Conservation (phyloP, 2,888 invertebrate species). For the Yponomeuta evonymella region DNA sequence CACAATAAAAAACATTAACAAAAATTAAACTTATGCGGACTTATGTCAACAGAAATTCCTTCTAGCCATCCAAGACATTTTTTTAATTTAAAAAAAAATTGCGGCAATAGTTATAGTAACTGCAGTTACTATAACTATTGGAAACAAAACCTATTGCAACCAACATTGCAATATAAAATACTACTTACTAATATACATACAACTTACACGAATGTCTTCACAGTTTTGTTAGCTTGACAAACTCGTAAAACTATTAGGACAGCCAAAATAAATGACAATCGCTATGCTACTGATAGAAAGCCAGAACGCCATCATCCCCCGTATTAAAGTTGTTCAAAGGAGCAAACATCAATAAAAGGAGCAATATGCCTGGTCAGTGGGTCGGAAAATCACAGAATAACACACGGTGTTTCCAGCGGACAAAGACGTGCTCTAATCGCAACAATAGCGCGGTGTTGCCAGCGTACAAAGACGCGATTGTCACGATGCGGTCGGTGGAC, state of each 20-base stretch:
- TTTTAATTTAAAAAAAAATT: too few relatives aligned
- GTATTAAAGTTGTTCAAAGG: slow-evolving; percentile 22
- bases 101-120: too few relatives aligned
- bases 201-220: too few relatives aligned
- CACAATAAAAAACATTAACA: too few relatives aligned
- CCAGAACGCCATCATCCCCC: slow-evolving; percentile 21
- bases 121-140: too few relatives aligned
- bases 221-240: not conserved
- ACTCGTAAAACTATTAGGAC: not conserved
- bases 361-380: slow-evolving; percentile 51
- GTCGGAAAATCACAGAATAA: slow-evolving; percentile 62
- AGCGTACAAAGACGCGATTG: slow-evolving; percentile 41
- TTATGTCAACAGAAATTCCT: too few relatives aligned
- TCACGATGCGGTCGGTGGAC: slow-evolving; percentile 38
- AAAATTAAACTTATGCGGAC: too few relatives aligned
- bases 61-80: too few relatives aligned
- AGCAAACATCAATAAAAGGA: slow-evolving; percentile 41
- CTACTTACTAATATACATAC: too few relatives aligned
- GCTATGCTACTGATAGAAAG: not conserved
- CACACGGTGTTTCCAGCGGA: slow-evolving; percentile 24
- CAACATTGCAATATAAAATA: too few relatives aligned
- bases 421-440: slow-evolving; percentile 35
- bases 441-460: slow-evolving; percentile 38
- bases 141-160: too few relatives aligned
- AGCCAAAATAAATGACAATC: slow-evolving; percentile 5